phyloP scores from a whole-genome alignment of 53 echinoderm and acorn worm species.

The Zoroaster sp. region DNA sequence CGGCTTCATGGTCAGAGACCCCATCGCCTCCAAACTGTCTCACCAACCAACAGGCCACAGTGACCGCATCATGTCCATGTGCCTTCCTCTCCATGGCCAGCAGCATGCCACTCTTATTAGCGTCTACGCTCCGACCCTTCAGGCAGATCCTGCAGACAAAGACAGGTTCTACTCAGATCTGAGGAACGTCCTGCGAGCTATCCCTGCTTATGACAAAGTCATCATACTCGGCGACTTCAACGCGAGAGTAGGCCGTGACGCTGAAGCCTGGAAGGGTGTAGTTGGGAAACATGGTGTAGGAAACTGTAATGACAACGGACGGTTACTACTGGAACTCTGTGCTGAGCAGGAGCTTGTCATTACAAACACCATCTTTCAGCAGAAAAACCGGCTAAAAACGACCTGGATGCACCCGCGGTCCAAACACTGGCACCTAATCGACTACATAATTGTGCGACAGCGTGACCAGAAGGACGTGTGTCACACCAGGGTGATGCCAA shows the following conservation, averaged over 20 bases:
- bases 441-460: constrained; percentile 32
- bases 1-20: constrained; percentile 36
- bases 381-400: constrained; percentile 27
- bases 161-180: too few relatives aligned
- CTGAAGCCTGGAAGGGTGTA: neutral
- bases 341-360: neutral
- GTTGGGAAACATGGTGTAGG: constrained; percentile 23
- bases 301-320: constrained; percentile 41
- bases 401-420: constrained; percentile 49
- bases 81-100: too few relatives aligned
- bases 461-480: constrained; percentile 9
- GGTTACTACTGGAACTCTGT: constrained; percentile 20
- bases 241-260: too few relatives aligned
- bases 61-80: neutral
- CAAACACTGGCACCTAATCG: too few relatives aligned
- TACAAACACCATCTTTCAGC: constrained; percentile 59
- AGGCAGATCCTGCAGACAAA: too few relatives aligned
- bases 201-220: too few relatives aligned
- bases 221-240: too few relatives aligned
- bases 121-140: too few relatives aligned
- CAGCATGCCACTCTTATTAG: too few relatives aligned
- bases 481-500: constrained; percentile 45
- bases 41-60: constrained; percentile 21
- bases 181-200: too few relatives aligned
- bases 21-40: constrained; percentile 15